Evolutionary conservation across 2,888 invertebrate species (phyloP), one percentile per base, ranked within the genome.

Genomic region (Ophioninae sp.): DNA sequence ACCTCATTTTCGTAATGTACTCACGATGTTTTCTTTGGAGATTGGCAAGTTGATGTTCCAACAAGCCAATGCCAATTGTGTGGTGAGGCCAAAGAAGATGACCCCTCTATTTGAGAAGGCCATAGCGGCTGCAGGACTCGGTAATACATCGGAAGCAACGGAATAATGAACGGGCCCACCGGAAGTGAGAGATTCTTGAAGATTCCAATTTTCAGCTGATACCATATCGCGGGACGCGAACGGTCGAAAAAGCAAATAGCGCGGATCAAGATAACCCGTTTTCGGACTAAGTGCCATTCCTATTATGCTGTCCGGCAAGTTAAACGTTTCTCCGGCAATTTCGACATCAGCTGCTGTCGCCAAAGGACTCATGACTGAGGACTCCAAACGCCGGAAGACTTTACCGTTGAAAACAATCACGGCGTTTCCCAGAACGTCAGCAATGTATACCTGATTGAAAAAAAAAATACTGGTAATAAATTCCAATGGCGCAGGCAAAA

Each of bases 221-320:
- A 80, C 81, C 57, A 90, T 59, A n/a, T 87, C 86, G 21, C 69
- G 81, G 0, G 89, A 90, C 0, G 90, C 88, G 37, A 89, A 76
- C 2, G 91, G 86, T 41, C 87, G 85, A 68, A 88, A 89, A 59
- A 87, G 77, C 6, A 91, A 83, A 0, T 62, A 70, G 37, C 85
- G 81, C 7, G 86, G 65, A 59, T 81, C 65, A 23, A 0, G 37
- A 41, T 13, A 21, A 68, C n/a, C 23, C 0, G 41, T 23, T 2
- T 68, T 41, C 0, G 95, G 95, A 0, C 95, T 94, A 8, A 96
- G 87, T 0, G 95, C 95, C 94, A 96, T 93, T 0, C 95, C 96
- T 0, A 96, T 90, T 0, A 96, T 89, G 0, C 96, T 96, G 86
- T 96, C 96, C 94, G 95, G 95, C 62, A 96, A 89, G 73, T 95